Base-by-base conservation (phyloP, 2,888 invertebrate genomes). In the Stenodera caucasica region DNA sequence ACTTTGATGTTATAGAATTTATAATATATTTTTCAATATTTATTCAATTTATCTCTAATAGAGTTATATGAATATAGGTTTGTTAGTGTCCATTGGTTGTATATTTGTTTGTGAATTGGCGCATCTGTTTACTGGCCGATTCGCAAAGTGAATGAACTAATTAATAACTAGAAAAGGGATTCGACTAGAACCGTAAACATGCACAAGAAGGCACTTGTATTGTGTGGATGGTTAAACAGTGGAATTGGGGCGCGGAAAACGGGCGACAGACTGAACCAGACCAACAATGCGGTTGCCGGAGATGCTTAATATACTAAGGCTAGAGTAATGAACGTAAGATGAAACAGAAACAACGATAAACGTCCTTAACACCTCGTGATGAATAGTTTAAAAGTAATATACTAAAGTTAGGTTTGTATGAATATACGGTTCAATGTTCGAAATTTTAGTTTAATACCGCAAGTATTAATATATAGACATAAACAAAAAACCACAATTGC, bases 271-370 rank as follows among this genome's bases (percentile, higher is more conserved):
- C 67, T 66, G 70, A 70, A 71, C 70, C 69, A 67, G 67, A 70
- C 71, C 73, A 76, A 76, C 76, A 76, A 74, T 77, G 78, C 73
- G 77, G 77, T 76, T 73, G 73, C 73, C 70, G 67, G 77, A 77
- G 74, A 76, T 77, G 73, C 76, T 77, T 77, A 77, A 78, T 78
- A 77, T 77, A 78, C 75, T 76, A 72, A 74, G 71, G 74, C 72
- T 69, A 69, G 74, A 75, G 75, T 77, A 78, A 78, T 77, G 76
- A 77, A 78, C 78, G 72, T 77, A 76, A 77, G 78, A 78, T 78
- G 77, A 78, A 78, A 78, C 78, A 78, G 78, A 78, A 78, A 77
- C 78, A 77, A 75, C 78, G 75, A 79, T 77, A 77, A 77, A 77
- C 76, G 77, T 76, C 77, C 75, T 75, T 75, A 77, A 76, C 77